phyloP scores from a whole-genome alignment of 2,888 invertebrate genomes.

The Harpalus rubripes region DNA sequence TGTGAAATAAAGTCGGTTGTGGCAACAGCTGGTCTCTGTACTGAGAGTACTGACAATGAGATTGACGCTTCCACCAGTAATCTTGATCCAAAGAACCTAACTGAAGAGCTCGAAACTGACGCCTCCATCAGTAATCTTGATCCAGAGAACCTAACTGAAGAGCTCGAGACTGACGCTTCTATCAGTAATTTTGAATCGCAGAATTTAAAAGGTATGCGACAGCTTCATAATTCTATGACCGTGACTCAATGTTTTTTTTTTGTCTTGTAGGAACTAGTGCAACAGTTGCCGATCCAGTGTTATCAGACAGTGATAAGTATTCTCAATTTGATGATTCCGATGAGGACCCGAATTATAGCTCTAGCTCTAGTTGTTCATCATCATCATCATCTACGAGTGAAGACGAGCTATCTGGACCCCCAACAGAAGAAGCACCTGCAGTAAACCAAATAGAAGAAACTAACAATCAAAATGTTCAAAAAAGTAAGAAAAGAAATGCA shows the following conservation, averaged over 20 bases:
- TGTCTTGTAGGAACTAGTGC: conserved; percentile 29
- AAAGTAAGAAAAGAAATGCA: conserved; percentile 65
- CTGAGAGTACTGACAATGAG: conserved; percentile 19
- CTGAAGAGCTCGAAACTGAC: no score
- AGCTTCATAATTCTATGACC: conserved; percentile 23
- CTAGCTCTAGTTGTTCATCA: conserved; percentile 45
- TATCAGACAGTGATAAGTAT: conserved; percentile 34
- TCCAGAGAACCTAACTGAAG: no score
- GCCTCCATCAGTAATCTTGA: no score
- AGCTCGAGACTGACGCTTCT: no score
- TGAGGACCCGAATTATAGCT: conserved; percentile 56
- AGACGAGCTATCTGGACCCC: conserved; percentile 15
- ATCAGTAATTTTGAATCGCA: conserved; percentile 6
- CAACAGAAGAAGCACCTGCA: conserved; percentile 25
- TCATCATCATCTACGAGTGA: conserved; percentile 32
- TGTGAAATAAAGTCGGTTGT: conserved; percentile 14
- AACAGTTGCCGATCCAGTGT: conserved; percentile 41
- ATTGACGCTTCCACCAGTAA: background rate
- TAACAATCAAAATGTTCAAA: conserved; percentile 47
- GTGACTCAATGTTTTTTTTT: background rate
- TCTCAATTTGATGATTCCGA: conserved; percentile 59
- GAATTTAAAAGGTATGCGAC: conserved; percentile 8
- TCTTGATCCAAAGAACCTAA: no score
- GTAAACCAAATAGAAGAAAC: conserved; percentile 49
- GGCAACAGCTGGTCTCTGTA: conserved; percentile 23